phyloP scores from a whole-genome alignment of 1,140 invertebrate species.

The Caenorhabditis latens region DNA sequence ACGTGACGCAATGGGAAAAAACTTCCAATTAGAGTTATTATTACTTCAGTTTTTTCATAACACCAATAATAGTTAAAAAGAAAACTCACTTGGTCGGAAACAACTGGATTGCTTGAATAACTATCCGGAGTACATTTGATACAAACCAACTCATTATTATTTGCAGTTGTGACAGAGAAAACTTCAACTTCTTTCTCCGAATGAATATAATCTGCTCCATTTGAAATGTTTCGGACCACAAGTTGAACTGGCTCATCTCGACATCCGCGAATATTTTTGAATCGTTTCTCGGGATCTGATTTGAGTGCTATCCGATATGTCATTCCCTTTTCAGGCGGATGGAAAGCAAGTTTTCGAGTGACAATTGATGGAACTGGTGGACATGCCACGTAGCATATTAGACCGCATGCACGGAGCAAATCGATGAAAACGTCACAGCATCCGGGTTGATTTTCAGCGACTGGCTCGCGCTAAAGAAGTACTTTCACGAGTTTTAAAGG shows the following conservation, averaged over 20 bases:
- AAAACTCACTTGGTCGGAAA: constrained; percentile 4
- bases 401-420: constrained; percentile 47
- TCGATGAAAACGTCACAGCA: constrained; percentile 37
- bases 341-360: constrained; percentile 63
- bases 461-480: constrained; percentile 5
- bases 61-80: not conserved
- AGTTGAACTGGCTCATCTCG: constrained; percentile 21
- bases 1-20: no score
- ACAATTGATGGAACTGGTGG: constrained; percentile 59
- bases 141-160: constrained; percentile 42
- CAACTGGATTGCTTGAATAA: constrained; percentile 18
- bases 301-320: constrained; percentile 55
- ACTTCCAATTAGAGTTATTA: not conserved
- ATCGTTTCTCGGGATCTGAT: constrained; percentile 9
- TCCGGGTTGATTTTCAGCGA: constrained; percentile 14
- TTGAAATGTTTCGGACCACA: constrained; percentile 11
- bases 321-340: constrained; percentile 56
- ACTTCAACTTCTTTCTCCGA: constrained; percentile 19
- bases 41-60: not conserved
- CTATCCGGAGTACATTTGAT: constrained; percentile 10
- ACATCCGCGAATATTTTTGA: not conserved
- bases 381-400: constrained; percentile 57
- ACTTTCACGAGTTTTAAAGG: not conserved
- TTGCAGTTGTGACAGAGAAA: constrained; percentile 43
- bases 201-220: constrained; percentile 44